Evolutionary conservation across 2,888 invertebrate genomes (phyloP), one percentile per base, ranked within the genome.

Genomic region (Alloscopus bannaensis): DNA sequence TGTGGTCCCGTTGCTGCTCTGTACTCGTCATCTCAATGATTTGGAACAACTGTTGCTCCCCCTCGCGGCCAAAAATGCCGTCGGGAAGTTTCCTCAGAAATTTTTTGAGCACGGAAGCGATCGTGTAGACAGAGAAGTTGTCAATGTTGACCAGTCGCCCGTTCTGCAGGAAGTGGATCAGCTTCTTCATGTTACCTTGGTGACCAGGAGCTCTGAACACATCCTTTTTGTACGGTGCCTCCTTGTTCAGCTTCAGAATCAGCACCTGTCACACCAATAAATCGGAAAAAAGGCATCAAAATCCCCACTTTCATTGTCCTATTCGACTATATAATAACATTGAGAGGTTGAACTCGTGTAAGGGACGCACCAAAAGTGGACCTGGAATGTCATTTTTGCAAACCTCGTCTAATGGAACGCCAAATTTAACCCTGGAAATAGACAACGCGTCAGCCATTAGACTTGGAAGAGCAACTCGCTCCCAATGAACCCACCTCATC

Each of bases 51-150:
- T 94, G 92, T 89, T 94, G 93, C 89, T 99, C 99, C 81, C 95
- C 95, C 70, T 95, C 94, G 36, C 93, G 92, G 0, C 98, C 97
- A 90, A 99, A 98, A 81, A 99, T 94, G 40, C 99, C 99, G 76
- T 96, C 97, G 18, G 98, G 98, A 87, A 99, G 93, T 91, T 98
- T 98, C 84, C 98, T 92, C 73, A 99, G 91, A 90, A 99, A 99
- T 90, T 98, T 98, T 91, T 99, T 99, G 83, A 99, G 91, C 80
- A 99, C 98, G 89, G 98, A 98, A 77, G 99, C 98, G 87, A 99
- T 97, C 28, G 99, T 99, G 89, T 98, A 98, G 82, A 98, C 97
- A 83, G 96, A 96, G 89, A 96, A 97, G 89, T 97, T 96, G 88
- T 96, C 96, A 87, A 96, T 95, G 89, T 96, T 96, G 77, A 96